Base-by-base conservation (phyloP, 2,888 invertebrate species). In the Dioctria rufipes region DNA sequence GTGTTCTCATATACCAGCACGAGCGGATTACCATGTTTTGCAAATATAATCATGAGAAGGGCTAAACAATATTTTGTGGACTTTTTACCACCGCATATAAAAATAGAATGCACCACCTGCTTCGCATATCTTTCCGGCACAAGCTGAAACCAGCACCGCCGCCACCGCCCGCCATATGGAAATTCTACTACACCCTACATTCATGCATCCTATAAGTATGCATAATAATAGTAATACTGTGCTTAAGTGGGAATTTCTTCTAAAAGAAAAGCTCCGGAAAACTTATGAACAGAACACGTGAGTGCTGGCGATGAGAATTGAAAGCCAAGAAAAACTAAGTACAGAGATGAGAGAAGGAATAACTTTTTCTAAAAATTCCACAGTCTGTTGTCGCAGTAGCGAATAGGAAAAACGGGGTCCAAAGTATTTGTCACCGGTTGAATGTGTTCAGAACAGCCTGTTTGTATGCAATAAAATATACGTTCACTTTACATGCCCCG, bases 391-490 rank as follows among this genome's bases (percentile, higher is more conserved):
- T 39, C 73, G 73, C 60, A 60, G 42, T 75, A 37, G 73, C 43
- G 73, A 75, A 75, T 60, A 75, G 58, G 73, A 75, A 58, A 75
- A 75, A 75, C 58, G 73, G 40, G 25, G 1, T n/a, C 39, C 39
- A 60, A 60, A 60, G 73, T 60, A 75, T 75, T 75, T 75, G 60
- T 75, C 60, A 75, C 73, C 25, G 73, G 73, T 60, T 75, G 73
- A 75, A 75, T 75, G 60, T 75, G 73, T 75, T 75, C 42, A 75
- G 60, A 75, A 60, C 73, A 60, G 73, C 60, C 73, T 75, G 73
- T 43, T 60, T n/a, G 63, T 63, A 63, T 63, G 63, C 39, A 63
- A 63, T 63, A 63, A 63, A 40, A 40, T 40, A 37, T 49, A 58
- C 73, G 60, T 60, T 40, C 58, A 40, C 73, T 42, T 75, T 1